These are phyloP conservation scores for Oryzias dopingdopingensis DNA, from an alignment of 2,797 vertebrate species.

Conservation along the genomic window DNA sequence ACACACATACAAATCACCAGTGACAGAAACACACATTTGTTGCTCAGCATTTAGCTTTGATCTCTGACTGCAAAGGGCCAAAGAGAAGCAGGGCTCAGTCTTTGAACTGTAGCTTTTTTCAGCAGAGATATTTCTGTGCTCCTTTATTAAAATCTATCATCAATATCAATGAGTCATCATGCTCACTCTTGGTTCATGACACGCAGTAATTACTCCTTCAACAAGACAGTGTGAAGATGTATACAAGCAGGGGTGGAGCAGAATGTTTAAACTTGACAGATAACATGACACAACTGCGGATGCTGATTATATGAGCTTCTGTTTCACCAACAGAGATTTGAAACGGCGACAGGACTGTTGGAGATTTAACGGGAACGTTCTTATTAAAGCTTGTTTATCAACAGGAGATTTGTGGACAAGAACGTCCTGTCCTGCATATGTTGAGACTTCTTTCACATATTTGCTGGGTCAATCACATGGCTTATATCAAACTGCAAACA, in stretches of 20 bases:
- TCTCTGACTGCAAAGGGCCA: slow-evolving; percentile 66
- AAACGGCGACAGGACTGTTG: slow-evolving; percentile 26
- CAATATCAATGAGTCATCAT: slow-evolving; percentile 38
- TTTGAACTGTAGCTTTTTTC: slow-evolving; percentile 67
- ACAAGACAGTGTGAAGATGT: slow-evolving; percentile 30
- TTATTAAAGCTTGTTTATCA: slow-evolving; percentile 20
- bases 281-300: slow-evolving; percentile 51
- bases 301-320: slow-evolving; percentile 40
- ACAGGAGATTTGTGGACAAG: no score
- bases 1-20: slow-evolving; percentile 72
- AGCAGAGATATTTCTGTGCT: slow-evolving; percentile 42
- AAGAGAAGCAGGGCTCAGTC: slow-evolving; percentile 62
- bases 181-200: slow-evolving; percentile 22
- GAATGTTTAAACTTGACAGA: slow-evolving; percentile 39
- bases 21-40: slow-evolving; percentile 79
- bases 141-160: slow-evolving; percentile 23
- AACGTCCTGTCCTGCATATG: no score
- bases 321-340: slow-evolving; percentile 26
- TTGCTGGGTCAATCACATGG: no score
- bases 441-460: no score
- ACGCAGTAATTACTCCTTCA: slow-evolving; percentile 30
- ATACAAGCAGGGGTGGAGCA: slow-evolving; percentile 26
- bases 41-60: slow-evolving; percentile 75
- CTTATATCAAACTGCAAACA: no score
- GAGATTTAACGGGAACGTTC: slow-evolving; percentile 30